These are phyloP conservation scores for Parnassius orleans DNA, from an alignment of 2,888 invertebrate species.

Conservation along the genomic window DNA sequence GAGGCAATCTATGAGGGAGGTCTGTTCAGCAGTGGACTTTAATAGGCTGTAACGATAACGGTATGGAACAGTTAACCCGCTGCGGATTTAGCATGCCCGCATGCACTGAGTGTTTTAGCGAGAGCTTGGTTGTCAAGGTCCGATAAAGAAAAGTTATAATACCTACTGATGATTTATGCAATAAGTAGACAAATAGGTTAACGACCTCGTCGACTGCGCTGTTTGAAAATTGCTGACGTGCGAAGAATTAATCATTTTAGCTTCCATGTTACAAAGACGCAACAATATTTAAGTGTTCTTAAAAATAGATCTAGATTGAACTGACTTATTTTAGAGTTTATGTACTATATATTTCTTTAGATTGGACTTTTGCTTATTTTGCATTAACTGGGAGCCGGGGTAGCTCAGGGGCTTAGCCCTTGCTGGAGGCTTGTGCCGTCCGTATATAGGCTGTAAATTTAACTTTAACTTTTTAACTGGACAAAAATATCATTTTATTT, in stretches of 20 bases:
- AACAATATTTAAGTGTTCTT: background rate
- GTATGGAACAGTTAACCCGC: background rate
- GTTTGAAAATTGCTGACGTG: conserved; percentile 20
- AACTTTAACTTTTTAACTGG: too few species aligned
- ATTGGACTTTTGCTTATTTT: too few species aligned
- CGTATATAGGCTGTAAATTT: too few species aligned
- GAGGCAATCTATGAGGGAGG: too few species aligned
- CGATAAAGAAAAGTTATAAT: conserved; percentile 7
- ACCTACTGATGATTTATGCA: conserved; percentile 10
- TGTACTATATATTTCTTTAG: background rate
- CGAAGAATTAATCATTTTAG: conserved; percentile 20
- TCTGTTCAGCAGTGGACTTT: too few species aligned
- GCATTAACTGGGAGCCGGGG: too few species aligned
- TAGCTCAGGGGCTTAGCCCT: too few species aligned
- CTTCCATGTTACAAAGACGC: conserved; percentile 5
- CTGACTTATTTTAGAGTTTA: too few species aligned
- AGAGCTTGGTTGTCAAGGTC: conserved; percentile 1
- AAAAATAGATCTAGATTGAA: conserved; percentile 8
- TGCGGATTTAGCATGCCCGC: background rate
- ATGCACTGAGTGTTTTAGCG: background rate
- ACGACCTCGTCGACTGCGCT: conserved; percentile 13
- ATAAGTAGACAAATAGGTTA: conserved; percentile 21
- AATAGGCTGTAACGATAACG: too few species aligned
- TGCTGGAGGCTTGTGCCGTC: too few species aligned
- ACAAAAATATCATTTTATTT: background rate